Evolutionary conservation across 1,140 invertebrate genomes (phyloP).

Genomic region (Papilio polyxenes): DNA sequence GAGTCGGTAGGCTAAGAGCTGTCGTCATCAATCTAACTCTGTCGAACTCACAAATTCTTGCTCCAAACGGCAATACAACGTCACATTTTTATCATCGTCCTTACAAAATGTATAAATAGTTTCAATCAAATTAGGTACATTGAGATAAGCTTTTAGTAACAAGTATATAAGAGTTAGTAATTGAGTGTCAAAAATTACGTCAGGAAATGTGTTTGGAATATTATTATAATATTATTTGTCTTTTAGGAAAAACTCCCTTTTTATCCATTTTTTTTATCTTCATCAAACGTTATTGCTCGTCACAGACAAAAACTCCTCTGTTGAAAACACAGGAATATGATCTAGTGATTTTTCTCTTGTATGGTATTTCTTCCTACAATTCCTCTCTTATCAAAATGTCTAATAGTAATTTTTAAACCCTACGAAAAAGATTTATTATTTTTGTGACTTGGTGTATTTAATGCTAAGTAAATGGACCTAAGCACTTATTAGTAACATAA

Average conservation of each 20-base stretch:
- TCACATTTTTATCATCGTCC: neutral
- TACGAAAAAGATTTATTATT: too few species aligned
- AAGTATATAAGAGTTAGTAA: neutral
- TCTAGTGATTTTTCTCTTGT: neutral
- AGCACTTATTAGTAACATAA: too few species aligned
- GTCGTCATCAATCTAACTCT: slow-evolving; percentile 65
- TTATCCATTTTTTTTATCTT: neutral
- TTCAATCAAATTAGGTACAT: neutral
- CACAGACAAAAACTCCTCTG: neutral
- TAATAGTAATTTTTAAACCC: too few species aligned
- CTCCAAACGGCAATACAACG: slow-evolving; percentile 28
- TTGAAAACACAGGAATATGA: neutral
- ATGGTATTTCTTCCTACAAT: neutral
- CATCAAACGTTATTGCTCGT: neutral
- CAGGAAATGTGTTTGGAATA: too few species aligned
- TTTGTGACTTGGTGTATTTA: too few species aligned
- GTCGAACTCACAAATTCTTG: slow-evolving; percentile 42
- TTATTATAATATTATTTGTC: neutral
- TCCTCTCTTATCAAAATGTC: too few species aligned
- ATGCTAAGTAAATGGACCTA: too few species aligned
- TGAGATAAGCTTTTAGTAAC: neutral
- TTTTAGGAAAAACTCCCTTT: neutral
- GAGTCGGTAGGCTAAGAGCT: slow-evolving; percentile 59
- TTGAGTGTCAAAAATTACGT: neutral
- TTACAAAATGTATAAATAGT: neutral